A percentile compares a stretch with the other conserved stretches of the same genome.
Conservation (phyloP, 2,888 invertebrate genomes). For the Spodoptera picta region DNA sequence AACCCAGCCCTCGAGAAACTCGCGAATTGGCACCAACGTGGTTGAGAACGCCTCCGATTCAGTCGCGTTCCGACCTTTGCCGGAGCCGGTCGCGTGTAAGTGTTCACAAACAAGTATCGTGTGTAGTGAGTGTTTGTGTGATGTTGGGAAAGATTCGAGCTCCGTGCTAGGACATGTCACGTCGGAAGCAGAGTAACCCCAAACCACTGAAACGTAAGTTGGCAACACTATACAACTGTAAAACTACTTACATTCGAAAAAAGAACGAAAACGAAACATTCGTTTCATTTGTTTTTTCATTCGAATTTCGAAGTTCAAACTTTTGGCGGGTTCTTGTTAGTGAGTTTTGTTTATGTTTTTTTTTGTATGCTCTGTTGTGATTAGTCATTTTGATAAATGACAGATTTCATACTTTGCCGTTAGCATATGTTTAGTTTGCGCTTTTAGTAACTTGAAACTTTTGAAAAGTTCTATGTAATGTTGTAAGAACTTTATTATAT, state of each 20-base stretch:
- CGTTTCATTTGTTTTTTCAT: background rate
- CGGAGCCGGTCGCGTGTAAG: slow-evolving; percentile 61
- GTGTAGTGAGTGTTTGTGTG: slow-evolving; percentile 72
- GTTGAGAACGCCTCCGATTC: slow-evolving; percentile 64
- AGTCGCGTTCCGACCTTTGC: slow-evolving; percentile 72
- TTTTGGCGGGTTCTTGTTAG: slow-evolving; percentile 36
- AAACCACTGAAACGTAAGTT: slow-evolving; percentile 98
- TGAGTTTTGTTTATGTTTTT: slow-evolving; percentile 27
- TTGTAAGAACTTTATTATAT: no score
- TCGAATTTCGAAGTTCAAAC: slow-evolving; percentile 1
- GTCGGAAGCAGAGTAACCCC: slow-evolving; percentile 98
- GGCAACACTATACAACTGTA: background rate
- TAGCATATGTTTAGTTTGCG: background rate
- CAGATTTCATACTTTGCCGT: slow-evolving; percentile 5
- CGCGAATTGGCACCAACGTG: slow-evolving; percentile 68
- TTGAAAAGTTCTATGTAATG: no score
- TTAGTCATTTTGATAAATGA: background rate
- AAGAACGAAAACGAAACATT: background rate
- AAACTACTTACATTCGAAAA: background rate
- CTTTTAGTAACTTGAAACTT: no score
- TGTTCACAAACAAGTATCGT: slow-evolving; percentile 60
- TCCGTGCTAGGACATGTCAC: slow-evolving; percentile 92
- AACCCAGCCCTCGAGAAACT: slow-evolving; percentile 61
- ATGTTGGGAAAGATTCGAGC: slow-evolving; percentile 76
- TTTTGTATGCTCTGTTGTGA: no score